Conservation (phyloP, 2,888 invertebrate genomes). For the Chrysodeixis includens region DNA sequence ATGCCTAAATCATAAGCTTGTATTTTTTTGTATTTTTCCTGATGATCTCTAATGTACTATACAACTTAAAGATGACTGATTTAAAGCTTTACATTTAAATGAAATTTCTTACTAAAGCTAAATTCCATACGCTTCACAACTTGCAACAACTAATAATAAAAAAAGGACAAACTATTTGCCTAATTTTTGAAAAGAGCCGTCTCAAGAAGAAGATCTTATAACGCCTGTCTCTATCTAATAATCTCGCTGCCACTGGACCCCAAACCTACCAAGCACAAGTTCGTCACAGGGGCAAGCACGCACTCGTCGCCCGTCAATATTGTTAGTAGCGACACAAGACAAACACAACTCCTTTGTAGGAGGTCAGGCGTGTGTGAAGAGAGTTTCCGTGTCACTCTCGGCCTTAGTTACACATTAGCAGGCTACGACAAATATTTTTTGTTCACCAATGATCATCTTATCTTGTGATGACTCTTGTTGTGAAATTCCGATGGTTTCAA, state of each 20-base stretch:
- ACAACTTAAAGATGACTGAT: too few relatives aligned
- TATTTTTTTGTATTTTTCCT: too few relatives aligned
- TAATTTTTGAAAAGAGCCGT: too few relatives aligned
- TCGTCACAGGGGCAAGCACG: constrained; percentile 77
- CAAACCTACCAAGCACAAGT: constrained; percentile 62
- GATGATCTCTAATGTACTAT: too few relatives aligned
- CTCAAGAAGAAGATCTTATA: too few relatives aligned
- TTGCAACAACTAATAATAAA: too few relatives aligned
- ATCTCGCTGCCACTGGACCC: constrained; percentile 61
- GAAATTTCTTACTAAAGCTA: too few relatives aligned
- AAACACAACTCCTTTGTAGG: constrained; percentile 87
- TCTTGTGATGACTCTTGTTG: constrained; percentile 74
- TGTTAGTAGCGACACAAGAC: constrained; percentile 87
- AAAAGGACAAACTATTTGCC: too few relatives aligned
- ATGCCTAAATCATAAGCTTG: too few relatives aligned
- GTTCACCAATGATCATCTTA: constrained; percentile 84
- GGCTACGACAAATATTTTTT: constrained; percentile 85
- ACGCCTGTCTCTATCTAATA: too few relatives aligned
- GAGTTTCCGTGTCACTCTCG: constrained; percentile 86
- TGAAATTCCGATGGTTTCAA: constrained; percentile 61
- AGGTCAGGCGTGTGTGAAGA: constrained; percentile 87
- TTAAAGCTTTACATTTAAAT: too few relatives aligned
- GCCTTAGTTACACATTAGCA: constrained; percentile 86
- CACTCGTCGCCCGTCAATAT: constrained; percentile 85
- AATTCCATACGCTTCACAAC: too few relatives aligned